phyloP scores from a whole-genome alignment of 2,888 invertebrate species.

The Meghimatium bilineatum region DNA sequence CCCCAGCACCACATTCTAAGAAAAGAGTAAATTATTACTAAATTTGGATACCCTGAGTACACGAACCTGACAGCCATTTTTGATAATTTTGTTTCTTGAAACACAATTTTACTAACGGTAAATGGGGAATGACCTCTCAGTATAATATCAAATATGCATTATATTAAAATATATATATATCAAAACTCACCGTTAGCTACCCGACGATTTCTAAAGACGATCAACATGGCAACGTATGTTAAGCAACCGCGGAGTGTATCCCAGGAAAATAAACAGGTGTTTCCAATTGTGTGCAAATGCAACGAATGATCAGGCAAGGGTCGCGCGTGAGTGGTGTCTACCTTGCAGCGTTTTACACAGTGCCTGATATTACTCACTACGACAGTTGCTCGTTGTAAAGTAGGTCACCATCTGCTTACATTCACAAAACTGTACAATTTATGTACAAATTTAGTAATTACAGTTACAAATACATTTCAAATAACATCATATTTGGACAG shows the following conservation, averaged over 20 bases:
- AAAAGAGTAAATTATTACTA: no score
- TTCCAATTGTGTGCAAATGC: background rate
- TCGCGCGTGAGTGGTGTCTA: background rate
- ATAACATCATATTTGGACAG: background rate
- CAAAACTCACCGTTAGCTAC: background rate
- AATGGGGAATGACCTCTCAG: no score
- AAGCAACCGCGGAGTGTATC: background rate
- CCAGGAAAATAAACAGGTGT: background rate
- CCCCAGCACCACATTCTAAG: no score
- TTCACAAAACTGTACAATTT: background rate
- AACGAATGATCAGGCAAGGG: no score
- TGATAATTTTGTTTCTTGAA: no score
- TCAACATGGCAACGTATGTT: background rate
- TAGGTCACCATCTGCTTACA: background rate
- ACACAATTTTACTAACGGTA: no score
- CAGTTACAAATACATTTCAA: background rate
- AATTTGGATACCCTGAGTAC: no score
- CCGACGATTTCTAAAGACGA: constrained; percentile 2
- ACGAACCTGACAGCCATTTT: no score
- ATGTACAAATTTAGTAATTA: background rate
- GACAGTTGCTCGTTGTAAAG: background rate
- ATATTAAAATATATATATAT: background rate
- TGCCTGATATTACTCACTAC: background rate
- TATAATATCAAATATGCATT: no score
- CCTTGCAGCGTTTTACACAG: background rate